phyloP scores from a whole-genome alignment of 2,888 invertebrate genomes.

The Congeria kusceri region DNA sequence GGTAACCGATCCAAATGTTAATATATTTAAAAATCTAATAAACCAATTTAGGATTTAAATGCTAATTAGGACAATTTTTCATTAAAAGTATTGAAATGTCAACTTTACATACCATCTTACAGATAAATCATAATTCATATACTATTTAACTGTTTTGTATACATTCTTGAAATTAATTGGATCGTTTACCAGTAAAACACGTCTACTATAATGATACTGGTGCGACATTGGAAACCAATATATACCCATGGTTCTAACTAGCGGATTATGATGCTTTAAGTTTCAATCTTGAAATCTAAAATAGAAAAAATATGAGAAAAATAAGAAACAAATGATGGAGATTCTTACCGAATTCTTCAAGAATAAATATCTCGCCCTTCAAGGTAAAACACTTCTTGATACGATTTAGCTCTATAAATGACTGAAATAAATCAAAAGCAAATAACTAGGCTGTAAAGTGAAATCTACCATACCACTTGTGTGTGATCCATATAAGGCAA shows the following conservation, averaged over 20 bases:
- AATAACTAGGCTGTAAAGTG: constrained; percentile 72
- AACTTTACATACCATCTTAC: neutral
- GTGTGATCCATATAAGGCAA: neutral
- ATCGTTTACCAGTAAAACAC: neutral
- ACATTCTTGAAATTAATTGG: neutral
- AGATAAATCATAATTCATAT: neutral
- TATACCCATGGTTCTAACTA: constrained; percentile 55
- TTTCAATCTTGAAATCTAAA: constrained; percentile 66
- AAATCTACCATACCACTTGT: constrained; percentile 60
- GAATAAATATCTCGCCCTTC: constrained; percentile 99
- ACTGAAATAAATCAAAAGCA: constrained; percentile 89
- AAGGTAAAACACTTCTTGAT: constrained; percentile 99
- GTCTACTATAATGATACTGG: constrained; percentile 15
- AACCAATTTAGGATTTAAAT: too few relatives aligned
- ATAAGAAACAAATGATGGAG: constrained; percentile 60
- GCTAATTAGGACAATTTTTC: too few relatives aligned
- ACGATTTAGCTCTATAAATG: constrained; percentile 99
- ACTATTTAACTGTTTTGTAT: neutral
- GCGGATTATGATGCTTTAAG: constrained; percentile 57
- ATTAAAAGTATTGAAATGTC: neutral
- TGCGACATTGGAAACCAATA: constrained; percentile 22
- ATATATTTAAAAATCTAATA: neutral
- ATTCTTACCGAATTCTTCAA: constrained; percentile 99
- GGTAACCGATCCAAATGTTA: neutral
- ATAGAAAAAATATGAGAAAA: constrained; percentile 63